Evolutionary conservation across 2,113 vertebrate species (phyloP).

Genomic region (Epinephelus lanceolatus): DNA sequence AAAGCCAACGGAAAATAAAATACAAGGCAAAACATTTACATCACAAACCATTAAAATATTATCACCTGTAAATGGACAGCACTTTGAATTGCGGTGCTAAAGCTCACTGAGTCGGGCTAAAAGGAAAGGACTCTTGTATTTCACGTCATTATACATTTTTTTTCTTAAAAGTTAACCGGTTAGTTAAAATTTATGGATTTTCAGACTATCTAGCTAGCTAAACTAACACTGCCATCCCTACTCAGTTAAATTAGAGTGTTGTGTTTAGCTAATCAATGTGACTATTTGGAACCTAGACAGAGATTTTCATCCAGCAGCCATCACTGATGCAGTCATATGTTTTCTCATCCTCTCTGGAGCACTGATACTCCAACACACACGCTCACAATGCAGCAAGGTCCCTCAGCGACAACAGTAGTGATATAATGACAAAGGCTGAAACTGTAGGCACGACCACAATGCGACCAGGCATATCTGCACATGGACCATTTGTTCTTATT

Average conservation of each 20-base stretch:
- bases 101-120: too few species aligned
- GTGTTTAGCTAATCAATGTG: background rate
- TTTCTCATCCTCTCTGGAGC: background rate
- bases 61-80: too few species aligned
- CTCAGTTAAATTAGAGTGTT: background rate
- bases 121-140: too few species aligned
- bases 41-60: too few species aligned
- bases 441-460: background rate
- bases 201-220: too few species aligned
- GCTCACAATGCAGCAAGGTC: background rate
- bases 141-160: too few species aligned
- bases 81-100: too few species aligned
- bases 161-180: too few species aligned
- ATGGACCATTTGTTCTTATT: conserved; percentile 40
- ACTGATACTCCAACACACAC: background rate
- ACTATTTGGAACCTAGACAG: background rate
- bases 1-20: too few species aligned
- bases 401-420: conserved; percentile 15
- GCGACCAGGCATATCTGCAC: conserved; percentile 44
- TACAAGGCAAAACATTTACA: too few species aligned
- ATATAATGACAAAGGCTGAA: conserved; percentile 22
- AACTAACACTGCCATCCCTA: too few species aligned
- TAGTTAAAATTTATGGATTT: too few species aligned
- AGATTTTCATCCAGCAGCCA: background rate
- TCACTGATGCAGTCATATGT: background rate